phyloP scores from a whole-genome alignment of 2,797 vertebrate genomes.

The Chelidonichthys spinosus region DNA sequence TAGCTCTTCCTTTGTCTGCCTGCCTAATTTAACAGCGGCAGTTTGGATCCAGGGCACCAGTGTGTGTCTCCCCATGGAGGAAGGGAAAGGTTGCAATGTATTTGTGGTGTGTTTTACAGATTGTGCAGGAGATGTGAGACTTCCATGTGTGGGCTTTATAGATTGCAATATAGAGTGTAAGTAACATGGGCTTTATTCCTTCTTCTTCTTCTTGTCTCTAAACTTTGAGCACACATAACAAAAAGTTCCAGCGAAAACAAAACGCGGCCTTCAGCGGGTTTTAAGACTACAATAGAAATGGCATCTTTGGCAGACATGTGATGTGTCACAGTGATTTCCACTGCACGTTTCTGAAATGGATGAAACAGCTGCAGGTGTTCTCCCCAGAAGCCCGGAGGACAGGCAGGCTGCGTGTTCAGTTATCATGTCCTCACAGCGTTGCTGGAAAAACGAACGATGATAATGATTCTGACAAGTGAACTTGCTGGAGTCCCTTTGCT shows the following conservation, averaged over 20 bases:
- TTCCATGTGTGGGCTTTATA: not conserved
- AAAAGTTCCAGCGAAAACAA: slow-evolving; percentile 20
- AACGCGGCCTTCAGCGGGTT: not conserved
- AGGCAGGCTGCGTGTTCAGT: slow-evolving; percentile 42
- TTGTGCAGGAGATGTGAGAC: slow-evolving; percentile 1
- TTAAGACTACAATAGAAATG: slow-evolving; percentile 32
- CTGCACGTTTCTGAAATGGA: slow-evolving; percentile 55
- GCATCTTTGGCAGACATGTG: slow-evolving; percentile 41
- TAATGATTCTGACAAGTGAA: slow-evolving; percentile 43
- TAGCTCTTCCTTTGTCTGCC: slow-evolving; percentile 79
- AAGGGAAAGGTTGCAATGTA: slow-evolving; percentile 49
- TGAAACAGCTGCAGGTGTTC: slow-evolving; percentile 70
- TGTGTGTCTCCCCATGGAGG: slow-evolving; percentile 71
- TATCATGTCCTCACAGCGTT: slow-evolving; percentile 32
- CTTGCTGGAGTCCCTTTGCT: slow-evolving; percentile 31
- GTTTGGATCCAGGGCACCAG: slow-evolving; percentile 78
- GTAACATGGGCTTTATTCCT: not conserved
- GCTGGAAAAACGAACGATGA: slow-evolving; percentile 22
- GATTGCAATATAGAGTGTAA: not conserved
- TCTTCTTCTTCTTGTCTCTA: not conserved
- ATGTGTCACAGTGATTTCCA: slow-evolving; percentile 59
- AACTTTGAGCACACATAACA: slow-evolving; percentile 2
- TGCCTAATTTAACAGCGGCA: slow-evolving; percentile 73
- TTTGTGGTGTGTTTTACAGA: slow-evolving; percentile 65
- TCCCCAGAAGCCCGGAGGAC: slow-evolving; percentile 53